Evolutionary conservation across 2,797 vertebrate species (phyloP), one percentile per base, ranked within the genome.

Genomic region (Hoplostethus atlanticus): DNA sequence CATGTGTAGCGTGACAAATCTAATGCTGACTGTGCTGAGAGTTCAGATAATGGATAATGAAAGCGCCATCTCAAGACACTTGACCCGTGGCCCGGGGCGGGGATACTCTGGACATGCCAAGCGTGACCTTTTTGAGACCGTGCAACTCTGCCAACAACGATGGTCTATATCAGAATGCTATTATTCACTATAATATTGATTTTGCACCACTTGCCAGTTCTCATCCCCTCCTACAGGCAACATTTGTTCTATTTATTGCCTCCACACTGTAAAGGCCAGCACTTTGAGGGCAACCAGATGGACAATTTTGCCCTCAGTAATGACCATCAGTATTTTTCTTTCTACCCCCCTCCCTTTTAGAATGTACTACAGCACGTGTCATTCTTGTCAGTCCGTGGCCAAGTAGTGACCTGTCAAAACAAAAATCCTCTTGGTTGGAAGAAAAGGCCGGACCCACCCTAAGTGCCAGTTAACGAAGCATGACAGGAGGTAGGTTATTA

Each of bases 241-340:
- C 76, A 86, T 88, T 86, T 78, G 54, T 68, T 81, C 72, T 67
- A 63, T 60, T 78, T 64, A 72, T 71, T 68, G 74, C 65, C 44
- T 58, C 38, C 56, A 58, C 52, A 46, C n/a, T 0, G 25, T 73
- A 73, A 86, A 84, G 84, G 78, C 68, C 76, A 81, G 44, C 25
- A 56, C 56, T 42, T 44, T 36, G 67, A 68, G 47, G 21, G 44
- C 62, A 25, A 77, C 62, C 71, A 67, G 67, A 79, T 61, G 65
- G 71, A 44, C 64, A 30, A 67, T 36, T 65, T n/a, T 36, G 21
- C 36, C 71, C 36, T 51, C 52, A 21, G 52, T 42, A 54, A 50
- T 48, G 46, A 75, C 1, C 6, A 63, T 60, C 51, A 63, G 48
- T 44, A 62, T 47, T 57, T 21, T 34, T 34, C 6, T 34, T 34